phyloP scores from a whole-genome alignment of 2,888 invertebrate genomes.

The Griposia aprilina region DNA sequence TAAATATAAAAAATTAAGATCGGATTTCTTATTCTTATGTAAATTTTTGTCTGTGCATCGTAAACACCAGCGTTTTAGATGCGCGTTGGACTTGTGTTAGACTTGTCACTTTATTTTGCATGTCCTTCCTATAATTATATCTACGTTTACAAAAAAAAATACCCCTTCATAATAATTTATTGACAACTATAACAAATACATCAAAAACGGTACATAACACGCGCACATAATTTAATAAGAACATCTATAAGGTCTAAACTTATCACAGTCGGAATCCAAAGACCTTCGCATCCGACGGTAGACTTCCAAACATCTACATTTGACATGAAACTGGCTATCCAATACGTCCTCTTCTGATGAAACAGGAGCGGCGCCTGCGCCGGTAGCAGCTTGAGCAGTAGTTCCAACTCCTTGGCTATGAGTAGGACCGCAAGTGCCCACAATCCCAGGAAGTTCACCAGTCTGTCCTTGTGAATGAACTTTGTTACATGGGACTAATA shows the following conservation, averaged over 20 bases:
- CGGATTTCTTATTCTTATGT: background rate
- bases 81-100: background rate
- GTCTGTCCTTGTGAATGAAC: slow-evolving; percentile 4
- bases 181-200: slow-evolving; percentile 38
- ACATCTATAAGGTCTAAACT: background rate
- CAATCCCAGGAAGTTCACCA: background rate
- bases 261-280: slow-evolving; percentile 4
- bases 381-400: slow-evolving; percentile 5
- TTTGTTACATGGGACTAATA: background rate
- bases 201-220: slow-evolving; percentile 15
- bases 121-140: background rate
- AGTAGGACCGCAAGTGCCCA: background rate
- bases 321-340: background rate
- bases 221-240: slow-evolving; percentile 35
- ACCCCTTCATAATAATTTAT: slow-evolving; percentile 30
- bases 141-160: too few species aligned
- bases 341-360: slow-evolving; percentile 34
- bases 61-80: background rate
- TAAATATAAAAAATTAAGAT: slow-evolving; percentile 24
- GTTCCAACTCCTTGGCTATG: slow-evolving; percentile 8
- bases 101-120: background rate
- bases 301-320: slow-evolving; percentile 50
- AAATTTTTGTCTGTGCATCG: background rate
- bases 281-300: slow-evolving; percentile 22
- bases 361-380: background rate